Evolutionary conservation across 2,797 vertebrate species (phyloP).

Genomic region (Gymnoscopelus microlampas): DNA sequence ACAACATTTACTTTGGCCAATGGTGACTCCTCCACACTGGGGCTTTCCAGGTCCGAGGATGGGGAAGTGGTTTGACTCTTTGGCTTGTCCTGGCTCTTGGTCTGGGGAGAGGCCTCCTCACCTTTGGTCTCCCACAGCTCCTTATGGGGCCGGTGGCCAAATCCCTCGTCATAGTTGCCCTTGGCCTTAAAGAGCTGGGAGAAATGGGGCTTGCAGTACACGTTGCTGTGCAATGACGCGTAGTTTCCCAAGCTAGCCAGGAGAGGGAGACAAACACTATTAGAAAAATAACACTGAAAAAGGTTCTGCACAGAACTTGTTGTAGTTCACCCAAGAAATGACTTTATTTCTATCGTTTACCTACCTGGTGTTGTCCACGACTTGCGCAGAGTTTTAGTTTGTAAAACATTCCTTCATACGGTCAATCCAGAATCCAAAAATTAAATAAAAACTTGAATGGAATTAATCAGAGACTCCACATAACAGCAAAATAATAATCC

Average conservation of each 20-base stretch:
- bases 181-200: constrained; percentile 97
- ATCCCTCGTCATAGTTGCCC: constrained; percentile 98
- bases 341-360: too few species aligned
- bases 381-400: too few species aligned
- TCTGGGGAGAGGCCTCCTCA: constrained; percentile 70
- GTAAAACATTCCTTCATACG: too few species aligned
- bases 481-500: too few species aligned
- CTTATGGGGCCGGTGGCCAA: constrained; percentile 94
- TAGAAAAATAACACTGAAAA: too few species aligned
- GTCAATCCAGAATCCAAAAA: too few species aligned
- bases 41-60: constrained; percentile 71
- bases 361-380: neutral
- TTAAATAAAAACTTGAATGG: too few species aligned
- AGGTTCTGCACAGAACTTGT: too few species aligned
- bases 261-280: constrained; percentile 23
- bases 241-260: constrained; percentile 88
- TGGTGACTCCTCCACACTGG: constrained; percentile 92
- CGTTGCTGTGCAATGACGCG: constrained; percentile 90
- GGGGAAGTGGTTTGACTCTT: constrained; percentile 35
- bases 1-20: constrained; percentile 91
- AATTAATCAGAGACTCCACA: too few species aligned
- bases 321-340: too few species aligned
- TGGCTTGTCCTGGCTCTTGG: constrained; percentile 9
- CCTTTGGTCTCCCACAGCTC: constrained; percentile 89
- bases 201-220: constrained; percentile 98